Evolutionary conservation across 2,113 vertebrate species (phyloP).

Genomic region (Scytalopus superciliaris): DNA sequence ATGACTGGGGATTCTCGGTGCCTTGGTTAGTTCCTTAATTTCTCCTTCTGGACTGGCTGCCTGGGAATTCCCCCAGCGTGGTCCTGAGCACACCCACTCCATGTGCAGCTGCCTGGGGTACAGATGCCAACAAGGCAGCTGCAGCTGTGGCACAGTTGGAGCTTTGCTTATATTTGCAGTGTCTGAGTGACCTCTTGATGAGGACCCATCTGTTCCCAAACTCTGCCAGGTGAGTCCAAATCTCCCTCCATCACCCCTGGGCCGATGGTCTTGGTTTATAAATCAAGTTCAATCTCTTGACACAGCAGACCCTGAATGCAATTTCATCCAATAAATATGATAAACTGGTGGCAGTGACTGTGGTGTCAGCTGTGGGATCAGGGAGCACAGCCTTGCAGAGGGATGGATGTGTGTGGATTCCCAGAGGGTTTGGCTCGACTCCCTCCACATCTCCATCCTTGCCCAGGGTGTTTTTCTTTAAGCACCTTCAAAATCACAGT

Average conservation of each 20-base stretch:
- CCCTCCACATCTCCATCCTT: accelerated
- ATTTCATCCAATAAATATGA: background rate
- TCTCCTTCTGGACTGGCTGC: background rate
- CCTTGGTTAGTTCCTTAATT: accelerated
- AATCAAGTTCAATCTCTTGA: background rate
- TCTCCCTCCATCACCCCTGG: accelerated
- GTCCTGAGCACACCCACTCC: background rate
- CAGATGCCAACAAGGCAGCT: background rate
- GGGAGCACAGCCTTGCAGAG: background rate
- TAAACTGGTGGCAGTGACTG: no score
- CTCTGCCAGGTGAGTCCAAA: background rate
- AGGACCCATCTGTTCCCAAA: background rate
- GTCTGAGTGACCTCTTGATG: background rate
- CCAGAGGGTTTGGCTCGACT: background rate
- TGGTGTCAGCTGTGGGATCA: background rate
- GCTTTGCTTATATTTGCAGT: background rate
- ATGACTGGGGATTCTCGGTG: accelerated
- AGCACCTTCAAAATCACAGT: background rate
- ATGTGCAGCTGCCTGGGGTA: background rate
- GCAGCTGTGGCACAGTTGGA: background rate
- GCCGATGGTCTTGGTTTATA: background rate
- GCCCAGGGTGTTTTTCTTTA: background rate
- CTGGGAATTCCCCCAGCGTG: background rate
- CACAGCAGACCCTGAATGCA: background rate
- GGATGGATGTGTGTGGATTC: background rate